phyloP scores from a whole-genome alignment of 2,888 invertebrate species.

The Stenodera caucasica region DNA sequence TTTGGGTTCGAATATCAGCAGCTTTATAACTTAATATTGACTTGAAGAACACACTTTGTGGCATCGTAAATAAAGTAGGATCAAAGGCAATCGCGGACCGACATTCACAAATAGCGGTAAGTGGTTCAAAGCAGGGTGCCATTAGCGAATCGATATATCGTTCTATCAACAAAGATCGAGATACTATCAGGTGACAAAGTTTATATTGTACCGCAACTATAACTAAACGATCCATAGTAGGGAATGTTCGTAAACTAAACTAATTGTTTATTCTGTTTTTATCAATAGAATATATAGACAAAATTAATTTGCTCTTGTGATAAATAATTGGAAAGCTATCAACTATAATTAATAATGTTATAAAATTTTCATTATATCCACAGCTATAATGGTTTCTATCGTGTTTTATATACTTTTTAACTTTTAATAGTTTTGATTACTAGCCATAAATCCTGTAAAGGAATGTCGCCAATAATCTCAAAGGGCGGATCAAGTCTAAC shows the following conservation, averaged over 20 bases:
- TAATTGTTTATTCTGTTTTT: too few species aligned
- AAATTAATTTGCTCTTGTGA: too few species aligned
- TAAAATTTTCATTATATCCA: slow-evolving; percentile 13
- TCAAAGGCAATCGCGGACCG: slow-evolving; percentile 40
- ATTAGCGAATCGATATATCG: slow-evolving; percentile 44
- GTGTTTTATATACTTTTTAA: slow-evolving; percentile 40
- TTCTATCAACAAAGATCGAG: slow-evolving; percentile 24
- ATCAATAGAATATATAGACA: too few species aligned
- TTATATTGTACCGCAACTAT: slow-evolving; percentile 7
- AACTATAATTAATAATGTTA: slow-evolving; percentile 22
- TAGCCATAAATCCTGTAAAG: slow-evolving; percentile 40
- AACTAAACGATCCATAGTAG: too few species aligned
- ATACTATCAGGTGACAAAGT: slow-evolving; percentile 25
- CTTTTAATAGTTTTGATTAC: slow-evolving; percentile 40
- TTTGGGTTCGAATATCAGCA: not conserved
- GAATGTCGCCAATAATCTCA: slow-evolving; percentile 37
- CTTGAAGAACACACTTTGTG: slow-evolving; percentile 40
- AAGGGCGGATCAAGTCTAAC: slow-evolving; percentile 27
- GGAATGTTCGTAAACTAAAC: too few species aligned
- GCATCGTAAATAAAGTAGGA: slow-evolving; percentile 46
- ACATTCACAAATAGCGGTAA: slow-evolving; percentile 41
- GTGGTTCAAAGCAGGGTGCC: slow-evolving; percentile 41
- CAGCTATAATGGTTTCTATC: slow-evolving; percentile 22
- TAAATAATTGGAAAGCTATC: slow-evolving; percentile 28
- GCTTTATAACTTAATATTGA: slow-evolving; percentile 40